Evolutionary conservation across 2,797 vertebrate genomes (phyloP).

Genomic region (Lepilemur ruficaudatus): DNA sequence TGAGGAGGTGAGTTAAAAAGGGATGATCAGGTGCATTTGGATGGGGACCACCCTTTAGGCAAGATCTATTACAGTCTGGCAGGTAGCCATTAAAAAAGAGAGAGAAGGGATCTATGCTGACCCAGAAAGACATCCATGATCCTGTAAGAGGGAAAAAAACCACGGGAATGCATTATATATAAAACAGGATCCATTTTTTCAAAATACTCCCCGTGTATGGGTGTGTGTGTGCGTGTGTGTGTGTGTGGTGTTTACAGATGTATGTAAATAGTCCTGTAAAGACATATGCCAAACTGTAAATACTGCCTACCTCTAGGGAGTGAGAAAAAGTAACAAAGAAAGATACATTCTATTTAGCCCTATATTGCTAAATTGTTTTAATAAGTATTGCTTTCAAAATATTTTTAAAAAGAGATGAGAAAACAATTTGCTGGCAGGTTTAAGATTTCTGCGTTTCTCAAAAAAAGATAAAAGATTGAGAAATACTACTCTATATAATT

Average conservation of each 20-base stretch:
- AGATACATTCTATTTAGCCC: not conserved
- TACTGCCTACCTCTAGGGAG: not conserved
- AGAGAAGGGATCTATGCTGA: not conserved
- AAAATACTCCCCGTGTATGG: not conserved
- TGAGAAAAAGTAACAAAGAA: not conserved
- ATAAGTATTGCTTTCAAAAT: not conserved
- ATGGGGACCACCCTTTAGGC: not conserved
- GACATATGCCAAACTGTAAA: not conserved
- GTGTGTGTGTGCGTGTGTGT: not conserved
- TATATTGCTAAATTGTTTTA: not conserved
- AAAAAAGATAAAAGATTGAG: not conserved
- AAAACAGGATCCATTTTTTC: not conserved
- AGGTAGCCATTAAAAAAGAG: not conserved
- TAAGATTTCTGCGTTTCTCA: not conserved
- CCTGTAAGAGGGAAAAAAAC: not conserved
- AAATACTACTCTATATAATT: not conserved
- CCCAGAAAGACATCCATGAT: not conserved
- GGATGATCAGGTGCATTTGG: accelerated
- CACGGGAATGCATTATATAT: not conserved
- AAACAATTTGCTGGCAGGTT: not conserved
- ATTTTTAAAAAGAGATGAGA: not conserved
- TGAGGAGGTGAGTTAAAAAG: not conserved
- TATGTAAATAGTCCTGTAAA: not conserved
- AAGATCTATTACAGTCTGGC: not conserved
- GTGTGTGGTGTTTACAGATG: not conserved